Evolutionary conservation across 2,888 invertebrate species (phyloP).

Genomic region (Deilephila elpenor): DNA sequence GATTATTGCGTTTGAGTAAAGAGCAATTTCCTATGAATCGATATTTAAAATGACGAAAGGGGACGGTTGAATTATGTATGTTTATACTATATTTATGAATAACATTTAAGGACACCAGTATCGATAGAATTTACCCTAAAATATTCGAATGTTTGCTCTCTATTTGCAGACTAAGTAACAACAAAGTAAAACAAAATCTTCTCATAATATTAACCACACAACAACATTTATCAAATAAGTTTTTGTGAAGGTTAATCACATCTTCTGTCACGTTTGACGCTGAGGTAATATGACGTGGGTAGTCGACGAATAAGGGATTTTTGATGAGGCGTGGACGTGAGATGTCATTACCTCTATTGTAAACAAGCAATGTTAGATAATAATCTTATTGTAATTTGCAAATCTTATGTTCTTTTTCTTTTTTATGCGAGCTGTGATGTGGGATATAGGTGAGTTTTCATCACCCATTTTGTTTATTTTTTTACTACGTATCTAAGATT

Average conservation of each 20-base stretch:
- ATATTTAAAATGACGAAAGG: too few relatives aligned
- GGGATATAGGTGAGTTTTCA: slow-evolving; percentile 8
- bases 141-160: too few relatives aligned
- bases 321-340: slow-evolving; percentile 22
- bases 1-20: too few relatives aligned
- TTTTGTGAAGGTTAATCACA: not conserved
- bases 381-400: slow-evolving; percentile 15
- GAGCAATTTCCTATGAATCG: too few relatives aligned
- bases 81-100: too few relatives aligned
- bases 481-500: too few relatives aligned
- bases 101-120: too few relatives aligned
- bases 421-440: slow-evolving; percentile 8
- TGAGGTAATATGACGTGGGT: not conserved
- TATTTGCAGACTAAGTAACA: not conserved
- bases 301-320: slow-evolving; percentile 14
- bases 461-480: not conserved
- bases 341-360: slow-evolving; percentile 11
- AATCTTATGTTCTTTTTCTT: slow-evolving; percentile 10
- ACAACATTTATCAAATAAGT: not conserved
- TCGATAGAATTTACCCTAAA: too few relatives aligned
- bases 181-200: not conserved
- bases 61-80: too few relatives aligned
- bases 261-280: not conserved
- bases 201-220: not conserved
- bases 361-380: slow-evolving; percentile 1